phyloP scores from a whole-genome alignment of 2,113 vertebrate species.

The Myotis lucifugus region DNA sequence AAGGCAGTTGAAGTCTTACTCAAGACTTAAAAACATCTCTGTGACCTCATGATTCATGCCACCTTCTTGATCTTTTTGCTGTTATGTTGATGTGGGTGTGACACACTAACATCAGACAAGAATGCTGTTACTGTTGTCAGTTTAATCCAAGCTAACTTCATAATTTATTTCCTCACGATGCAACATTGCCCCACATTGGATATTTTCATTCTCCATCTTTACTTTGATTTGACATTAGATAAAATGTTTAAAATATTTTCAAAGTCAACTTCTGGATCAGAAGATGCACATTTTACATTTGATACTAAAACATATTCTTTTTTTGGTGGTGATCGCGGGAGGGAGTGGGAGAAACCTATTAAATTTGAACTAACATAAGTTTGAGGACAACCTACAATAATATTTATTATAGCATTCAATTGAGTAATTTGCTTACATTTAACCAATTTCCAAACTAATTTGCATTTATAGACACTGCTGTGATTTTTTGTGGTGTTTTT shows the following conservation, averaged over 20 bases:
- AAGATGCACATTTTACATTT: neutral
- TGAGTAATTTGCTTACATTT: neutral
- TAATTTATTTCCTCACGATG: neutral
- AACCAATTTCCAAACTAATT: neutral
- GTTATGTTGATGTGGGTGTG: neutral
- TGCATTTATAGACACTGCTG: neutral
- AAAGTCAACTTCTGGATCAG: neutral
- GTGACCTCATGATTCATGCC: neutral
- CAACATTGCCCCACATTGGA: neutral
- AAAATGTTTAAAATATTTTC: slow-evolving; percentile 13
- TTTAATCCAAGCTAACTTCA: neutral
- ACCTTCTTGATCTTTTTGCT: slow-evolving; percentile 33
- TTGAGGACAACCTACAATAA: neutral
- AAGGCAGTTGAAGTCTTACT: slow-evolving; percentile 52
- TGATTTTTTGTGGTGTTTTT: neutral
- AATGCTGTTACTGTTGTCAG: neutral
- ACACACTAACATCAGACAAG: neutral
- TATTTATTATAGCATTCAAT: neutral
- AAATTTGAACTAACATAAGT: neutral
- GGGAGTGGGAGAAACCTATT: neutral
- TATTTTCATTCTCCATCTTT: slow-evolving; percentile 20
- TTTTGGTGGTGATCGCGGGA: neutral
- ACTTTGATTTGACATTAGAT: slow-evolving; percentile 32
- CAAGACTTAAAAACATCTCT: slow-evolving; percentile 40
- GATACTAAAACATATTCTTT: neutral